Evolutionary conservation across 1,140 invertebrate genomes (phyloP).

Genomic region (Nasonia longicornis): DNA sequence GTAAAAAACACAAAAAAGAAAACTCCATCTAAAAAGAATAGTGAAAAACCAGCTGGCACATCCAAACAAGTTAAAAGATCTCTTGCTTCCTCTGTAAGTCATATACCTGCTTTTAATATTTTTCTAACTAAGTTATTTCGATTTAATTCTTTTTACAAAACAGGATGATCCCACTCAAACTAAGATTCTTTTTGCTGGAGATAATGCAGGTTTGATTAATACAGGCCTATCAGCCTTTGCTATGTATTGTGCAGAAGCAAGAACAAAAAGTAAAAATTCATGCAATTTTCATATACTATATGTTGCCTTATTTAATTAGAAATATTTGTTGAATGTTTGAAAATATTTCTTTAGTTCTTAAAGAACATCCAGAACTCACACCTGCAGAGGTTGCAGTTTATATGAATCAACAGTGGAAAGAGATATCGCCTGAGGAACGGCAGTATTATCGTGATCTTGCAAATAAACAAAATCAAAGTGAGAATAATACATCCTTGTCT

Average conservation of each 20-base stretch:
- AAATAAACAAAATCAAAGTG: conserved; percentile 36
- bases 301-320: conserved; percentile 44
- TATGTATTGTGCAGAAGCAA: conserved; percentile 59
- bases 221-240: conserved; percentile 52
- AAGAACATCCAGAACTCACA: conserved; percentile 61
- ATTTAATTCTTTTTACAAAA: conserved; percentile 16
- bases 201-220: conserved; percentile 35
- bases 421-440: conserved; percentile 63
- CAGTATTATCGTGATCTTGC: conserved; percentile 64
- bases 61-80: conserved; percentile 11
- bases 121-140: conserved; percentile 11
- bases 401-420: conserved; percentile 64
- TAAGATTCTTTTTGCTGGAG: conserved; percentile 42
- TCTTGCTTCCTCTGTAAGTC: conserved; percentile 2
- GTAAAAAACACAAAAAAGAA: conserved; percentile 27
- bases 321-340: not conserved
- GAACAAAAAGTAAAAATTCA: conserved; percentile 58
- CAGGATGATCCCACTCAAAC: conserved; percentile 50
- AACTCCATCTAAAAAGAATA: conserved; percentile 21
- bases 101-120: conserved; percentile 11
- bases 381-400: conserved; percentile 62
- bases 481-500: not conserved
- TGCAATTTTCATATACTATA: conserved; percentile 18
- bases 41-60: not conserved
- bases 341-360: conserved; percentile 53